Evolutionary conservation across 2,888 invertebrate species (phyloP).

Genomic region (Macroteleia sp.): DNA sequence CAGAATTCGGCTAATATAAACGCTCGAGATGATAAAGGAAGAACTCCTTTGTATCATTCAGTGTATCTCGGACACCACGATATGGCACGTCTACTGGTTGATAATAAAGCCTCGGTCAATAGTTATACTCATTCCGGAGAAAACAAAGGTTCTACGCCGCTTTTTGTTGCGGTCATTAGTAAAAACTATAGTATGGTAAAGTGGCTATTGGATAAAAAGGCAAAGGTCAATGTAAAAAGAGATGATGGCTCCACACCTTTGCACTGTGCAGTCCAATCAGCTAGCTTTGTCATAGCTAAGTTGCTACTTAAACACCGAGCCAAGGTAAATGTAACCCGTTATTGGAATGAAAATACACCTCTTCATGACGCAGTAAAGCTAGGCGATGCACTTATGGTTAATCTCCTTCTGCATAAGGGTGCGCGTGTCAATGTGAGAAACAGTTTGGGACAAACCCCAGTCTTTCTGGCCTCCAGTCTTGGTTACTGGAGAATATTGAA

Average conservation of each 20-base stretch:
- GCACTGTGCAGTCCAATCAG: conserved; percentile 24
- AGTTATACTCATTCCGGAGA: conserved; percentile 5
- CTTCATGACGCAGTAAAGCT: conserved; percentile 31
- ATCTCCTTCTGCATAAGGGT: conserved; percentile 16
- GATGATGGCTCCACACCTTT: conserved; percentile 25
- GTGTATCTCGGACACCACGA: conserved; percentile 24
- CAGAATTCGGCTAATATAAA: conserved; percentile 9
- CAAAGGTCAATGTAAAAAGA: conserved; percentile 18
- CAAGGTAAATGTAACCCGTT: conserved; percentile 17
- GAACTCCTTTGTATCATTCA: conserved; percentile 19
- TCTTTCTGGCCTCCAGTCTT: conserved; percentile 6
- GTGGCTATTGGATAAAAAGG: conserved; percentile 18
- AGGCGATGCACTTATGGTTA: conserved; percentile 23
- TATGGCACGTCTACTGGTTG: not conserved
- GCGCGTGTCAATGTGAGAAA: conserved; percentile 17
- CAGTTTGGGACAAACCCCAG: conserved; percentile 24
- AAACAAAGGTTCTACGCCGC: conserved; percentile 8
- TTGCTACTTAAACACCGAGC: conserved; percentile 15
- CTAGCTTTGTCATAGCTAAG: conserved; percentile 18
- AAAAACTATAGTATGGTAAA: conserved; percentile 39
- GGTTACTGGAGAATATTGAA: conserved; percentile 33
- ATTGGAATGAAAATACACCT: conserved; percentile 14
- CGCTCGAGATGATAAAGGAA: conserved; percentile 6
- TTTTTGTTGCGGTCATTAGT: conserved; percentile 26
- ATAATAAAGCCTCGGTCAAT: conserved; percentile 17